Base-by-base conservation (phyloP, 2,797 vertebrate genomes). In the Hafferia zeledoni region DNA sequence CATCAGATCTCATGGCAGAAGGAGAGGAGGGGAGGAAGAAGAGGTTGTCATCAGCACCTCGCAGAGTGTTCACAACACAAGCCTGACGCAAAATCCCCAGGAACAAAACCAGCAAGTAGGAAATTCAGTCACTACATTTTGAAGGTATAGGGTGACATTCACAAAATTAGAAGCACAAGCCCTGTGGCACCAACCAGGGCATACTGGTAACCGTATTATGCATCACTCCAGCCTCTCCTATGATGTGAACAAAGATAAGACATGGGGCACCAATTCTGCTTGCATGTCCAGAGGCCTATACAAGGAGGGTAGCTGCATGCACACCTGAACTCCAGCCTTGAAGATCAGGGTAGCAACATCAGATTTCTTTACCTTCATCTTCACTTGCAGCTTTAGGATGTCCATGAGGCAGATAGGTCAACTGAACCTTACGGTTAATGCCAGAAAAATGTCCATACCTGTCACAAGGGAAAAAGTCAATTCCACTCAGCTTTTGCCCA, bases 401-500 rank as follows among this genome's bases (percentile, higher is more conserved):
- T 89, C 99, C 99, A 61, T 99, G 98, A 83, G 99, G 99, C 96
- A 99, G 98, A 93, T 99, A 99, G 14, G 99, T 99, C 85, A 99
- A 94, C 93, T 99, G 99, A 72, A 99, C 99, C 95, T 99, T 99
- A 91, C 99, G 98, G 97, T 99, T 99, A 97, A 99, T 99, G 90
- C 99, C 99, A 50, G 99, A 99, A 97, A 99, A 99, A 97, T 99
- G 99, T 10, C 99, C 99, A 13, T 99, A 99, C 99, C 99, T 99
- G 83, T 49, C 89, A 81, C 18, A 47, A 52, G 63, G 56, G 59
- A 85, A 75, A 17, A 67, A 41, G 71, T 23, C 33, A 84, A 7
- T 41, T 72, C 24, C 20, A n/a, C 30, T 25, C 37, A 57, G 18
- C 33, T 56, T 65, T 81, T 56, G 53, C 56, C 61, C 33, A 56